Percentiles rank a stretch among this genome's conserved stretches.
These are phyloP conservation scores for Ginglymostoma cirratum DNA, from an alignment of 2,113 vertebrate species.

Conservation along the genomic window DNA sequence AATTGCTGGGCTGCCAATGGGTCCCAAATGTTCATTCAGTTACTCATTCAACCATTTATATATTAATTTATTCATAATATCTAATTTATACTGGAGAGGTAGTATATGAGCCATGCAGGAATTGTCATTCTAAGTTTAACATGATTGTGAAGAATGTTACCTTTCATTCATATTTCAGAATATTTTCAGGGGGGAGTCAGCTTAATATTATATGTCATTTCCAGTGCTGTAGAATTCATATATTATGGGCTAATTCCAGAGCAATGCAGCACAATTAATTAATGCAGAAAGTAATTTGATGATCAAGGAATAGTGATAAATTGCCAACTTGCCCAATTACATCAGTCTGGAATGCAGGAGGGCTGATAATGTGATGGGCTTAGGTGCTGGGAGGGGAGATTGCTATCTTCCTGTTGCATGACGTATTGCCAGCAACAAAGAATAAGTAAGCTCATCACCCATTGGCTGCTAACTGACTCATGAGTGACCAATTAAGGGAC, in stretches of 20 bases:
- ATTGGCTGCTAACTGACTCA: too few species aligned
- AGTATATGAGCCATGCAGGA: not conserved
- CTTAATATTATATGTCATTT: not conserved
- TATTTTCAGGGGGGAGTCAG: not conserved
- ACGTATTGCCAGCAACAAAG: too few species aligned
- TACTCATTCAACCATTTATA: not conserved
- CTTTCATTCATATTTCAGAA: not conserved
- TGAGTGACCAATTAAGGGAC: too few species aligned
- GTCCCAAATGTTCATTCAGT: not conserved
- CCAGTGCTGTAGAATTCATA: not conserved
- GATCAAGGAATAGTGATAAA: not conserved
- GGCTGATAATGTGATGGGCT: too few species aligned
- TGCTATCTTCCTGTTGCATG: too few species aligned
- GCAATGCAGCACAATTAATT: not conserved
- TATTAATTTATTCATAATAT: not conserved
- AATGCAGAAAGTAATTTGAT: not conserved
- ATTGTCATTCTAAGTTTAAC: not conserved
- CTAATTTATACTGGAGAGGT: not conserved
- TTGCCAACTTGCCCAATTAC: not conserved
- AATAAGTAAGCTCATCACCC: too few species aligned
- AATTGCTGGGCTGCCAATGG: not conserved
- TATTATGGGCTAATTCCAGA: not conserved
- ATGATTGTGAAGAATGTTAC: not conserved
- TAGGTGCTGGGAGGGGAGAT: too few species aligned
- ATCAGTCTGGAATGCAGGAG: too few species aligned